Base-by-base conservation (phyloP, 2,888 invertebrate genomes). In the Lasioglossum vierecki region DNA sequence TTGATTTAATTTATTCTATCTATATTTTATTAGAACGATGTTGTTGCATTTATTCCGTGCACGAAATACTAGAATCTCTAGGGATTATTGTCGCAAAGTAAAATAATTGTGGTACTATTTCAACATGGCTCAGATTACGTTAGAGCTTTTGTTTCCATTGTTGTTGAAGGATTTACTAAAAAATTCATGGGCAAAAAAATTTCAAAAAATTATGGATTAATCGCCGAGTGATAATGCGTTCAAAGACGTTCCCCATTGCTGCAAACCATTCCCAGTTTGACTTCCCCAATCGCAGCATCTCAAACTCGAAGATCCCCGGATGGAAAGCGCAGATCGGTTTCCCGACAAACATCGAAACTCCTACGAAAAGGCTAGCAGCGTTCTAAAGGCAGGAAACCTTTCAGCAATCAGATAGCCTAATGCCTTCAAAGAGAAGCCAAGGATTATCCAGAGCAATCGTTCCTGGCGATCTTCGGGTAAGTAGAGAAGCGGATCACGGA, bases 371-470 rank as follows among this genome's bases (percentile, higher is more conserved):
- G 76, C 70, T 68, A 53, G 53, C 44, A 6, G 75, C 53, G 79
- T 79, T 79, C 44, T 30, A 15, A n/a, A 82, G 72, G 53, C 18
- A 75, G 49, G 46, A 41, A 44, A 30, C 63, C 73, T 63, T 30
- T 22, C 63, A 46, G 82, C 76, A 60, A 87, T 87, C 87, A 83
- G 87, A 87, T 86, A 76, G 78, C 66, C 46, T 53, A 53, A 87
- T 68, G 73, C 66, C 53, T 83, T 78, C n/a, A 39, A 74, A 75
- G 72, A 83, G 83, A 63, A 70, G 49, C 44, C 35, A 76, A 70
- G 86, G 86, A 87, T 87, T 83, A 87, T 81, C 87, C 87, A 26
- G 63, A 18, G 70, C 80, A 81, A 84, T 84, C 81, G 75, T 53
- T 4, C 30, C 57, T 39, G 66, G 57, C 86, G 80, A 88, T 88